phyloP scores from a whole-genome alignment of 2,797 vertebrate genomes.

The Oreonectes daqikongensis region DNA sequence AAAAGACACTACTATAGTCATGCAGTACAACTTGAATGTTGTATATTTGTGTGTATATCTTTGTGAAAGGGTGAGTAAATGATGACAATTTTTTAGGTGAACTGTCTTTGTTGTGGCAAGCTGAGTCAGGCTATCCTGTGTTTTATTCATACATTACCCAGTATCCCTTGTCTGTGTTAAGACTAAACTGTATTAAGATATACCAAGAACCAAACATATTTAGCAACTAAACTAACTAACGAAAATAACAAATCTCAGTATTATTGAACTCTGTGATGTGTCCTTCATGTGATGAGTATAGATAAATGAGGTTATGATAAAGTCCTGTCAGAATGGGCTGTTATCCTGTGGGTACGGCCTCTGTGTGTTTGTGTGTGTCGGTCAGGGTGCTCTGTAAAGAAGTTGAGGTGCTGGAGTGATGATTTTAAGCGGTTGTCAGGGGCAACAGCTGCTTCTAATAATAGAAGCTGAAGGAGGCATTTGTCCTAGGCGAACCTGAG shows the following conservation, averaged over 20 bases:
- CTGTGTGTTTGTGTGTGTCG: constrained; percentile 35
- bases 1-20: too few species aligned
- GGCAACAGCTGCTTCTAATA: constrained; percentile 73
- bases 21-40: too few species aligned
- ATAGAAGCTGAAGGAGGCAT: constrained; percentile 66
- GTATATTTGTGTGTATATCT: too few species aligned
- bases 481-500: constrained; percentile 60
- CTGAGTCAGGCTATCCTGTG: background rate
- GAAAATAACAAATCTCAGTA: background rate
- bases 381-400: constrained; percentile 55
- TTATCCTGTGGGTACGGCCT: background rate
- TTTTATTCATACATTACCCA: background rate
- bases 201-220: too few species aligned
- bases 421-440: constrained; percentile 62
- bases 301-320: constrained; percentile 43
- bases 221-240: too few species aligned
- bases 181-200: too few species aligned
- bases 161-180: constrained; percentile 7
- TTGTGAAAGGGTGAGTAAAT: background rate
- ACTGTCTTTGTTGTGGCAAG: background rate
- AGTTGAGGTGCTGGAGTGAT: constrained; percentile 60
- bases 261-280: background rate
- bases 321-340: constrained; percentile 47
- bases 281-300: constrained; percentile 26
- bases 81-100: background rate